Conservation (phyloP, 1,140 invertebrate species). For the Heliconius eleuchia region DNA sequence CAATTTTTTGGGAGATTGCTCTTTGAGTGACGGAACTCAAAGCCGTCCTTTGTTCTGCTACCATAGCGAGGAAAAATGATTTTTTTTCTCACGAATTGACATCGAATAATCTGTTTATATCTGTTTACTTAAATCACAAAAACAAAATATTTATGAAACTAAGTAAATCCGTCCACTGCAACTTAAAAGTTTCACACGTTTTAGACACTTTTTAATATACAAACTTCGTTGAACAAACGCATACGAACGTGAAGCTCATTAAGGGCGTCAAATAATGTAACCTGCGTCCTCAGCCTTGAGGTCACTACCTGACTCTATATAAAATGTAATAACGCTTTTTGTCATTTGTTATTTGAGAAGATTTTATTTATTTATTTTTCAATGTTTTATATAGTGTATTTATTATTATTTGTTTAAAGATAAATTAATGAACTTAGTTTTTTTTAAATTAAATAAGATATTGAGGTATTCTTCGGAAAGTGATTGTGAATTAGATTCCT, state of each 20-base stretch:
- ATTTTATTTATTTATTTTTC: not conserved
- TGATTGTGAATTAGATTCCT: too few relatives aligned
- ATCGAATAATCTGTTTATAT: not conserved
- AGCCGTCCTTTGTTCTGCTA: too few relatives aligned
- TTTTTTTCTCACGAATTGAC: too few relatives aligned
- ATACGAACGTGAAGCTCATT: not conserved
- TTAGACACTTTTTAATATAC: not conserved
- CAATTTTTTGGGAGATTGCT: too few relatives aligned
- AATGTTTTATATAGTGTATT: not conserved
- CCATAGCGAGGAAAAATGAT: too few relatives aligned
- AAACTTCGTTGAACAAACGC: not conserved
- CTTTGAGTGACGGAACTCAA: too few relatives aligned
- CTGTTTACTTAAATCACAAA: not conserved
- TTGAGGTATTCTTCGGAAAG: too few relatives aligned
- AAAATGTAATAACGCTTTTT: conserved; percentile 1
- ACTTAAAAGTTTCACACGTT: not conserved
- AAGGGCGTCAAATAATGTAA: not conserved
- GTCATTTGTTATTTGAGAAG: not conserved
- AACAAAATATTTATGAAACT: not conserved
- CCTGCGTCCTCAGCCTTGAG: not conserved
- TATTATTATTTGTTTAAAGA: not conserved
- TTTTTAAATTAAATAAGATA: not conserved
- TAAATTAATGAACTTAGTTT: not conserved
- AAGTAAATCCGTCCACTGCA: not conserved
- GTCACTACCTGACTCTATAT: not conserved